These are phyloP conservation scores for Crocidura indochinensis DNA, from an alignment of 2,797 vertebrate genomes.

Conservation along the genomic window DNA sequence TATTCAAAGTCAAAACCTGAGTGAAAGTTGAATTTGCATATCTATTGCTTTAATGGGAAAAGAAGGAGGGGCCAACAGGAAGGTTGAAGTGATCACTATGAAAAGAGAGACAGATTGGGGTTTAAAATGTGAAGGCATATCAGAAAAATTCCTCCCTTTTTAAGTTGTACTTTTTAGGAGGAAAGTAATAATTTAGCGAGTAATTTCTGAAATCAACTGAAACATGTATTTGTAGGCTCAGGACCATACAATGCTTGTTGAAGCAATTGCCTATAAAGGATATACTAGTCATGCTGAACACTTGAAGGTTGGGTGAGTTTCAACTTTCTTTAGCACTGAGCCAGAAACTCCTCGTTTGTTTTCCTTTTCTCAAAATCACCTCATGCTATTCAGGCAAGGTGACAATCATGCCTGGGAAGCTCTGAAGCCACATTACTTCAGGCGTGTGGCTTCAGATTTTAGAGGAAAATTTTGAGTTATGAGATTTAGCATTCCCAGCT, in stretches of 20 bases:
- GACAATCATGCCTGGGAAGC: slow-evolving; percentile 59
- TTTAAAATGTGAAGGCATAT: not conserved
- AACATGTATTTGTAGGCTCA: slow-evolving; percentile 46
- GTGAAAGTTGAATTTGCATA: not conserved
- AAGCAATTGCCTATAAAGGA: slow-evolving; percentile 69
- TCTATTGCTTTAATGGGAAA: not conserved
- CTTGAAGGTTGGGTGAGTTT: slow-evolving; percentile 47
- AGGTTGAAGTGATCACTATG: not conserved
- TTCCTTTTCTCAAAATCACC: slow-evolving; percentile 67
- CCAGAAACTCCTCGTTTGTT: slow-evolving; percentile 80
- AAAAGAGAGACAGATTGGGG: not conserved
- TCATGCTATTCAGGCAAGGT: slow-evolving; percentile 65
- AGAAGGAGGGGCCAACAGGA: not conserved
- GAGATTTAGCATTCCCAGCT: slow-evolving; percentile 44
- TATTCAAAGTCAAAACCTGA: not conserved
- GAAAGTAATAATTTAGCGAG: slow-evolving; percentile 61
- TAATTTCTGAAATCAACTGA: slow-evolving; percentile 75
- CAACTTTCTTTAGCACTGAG: slow-evolving; percentile 68
- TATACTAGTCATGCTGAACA: not conserved
- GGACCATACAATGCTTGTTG: slow-evolving; percentile 50
- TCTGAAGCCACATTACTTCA: slow-evolving; percentile 62
- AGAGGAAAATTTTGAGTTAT: slow-evolving; percentile 32
- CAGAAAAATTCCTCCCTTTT: slow-evolving; percentile 43
- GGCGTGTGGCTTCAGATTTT: slow-evolving; percentile 9
- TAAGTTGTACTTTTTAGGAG: slow-evolving; percentile 53